phyloP scores from a whole-genome alignment of 2,888 invertebrate species.

The Tipula helvola region DNA sequence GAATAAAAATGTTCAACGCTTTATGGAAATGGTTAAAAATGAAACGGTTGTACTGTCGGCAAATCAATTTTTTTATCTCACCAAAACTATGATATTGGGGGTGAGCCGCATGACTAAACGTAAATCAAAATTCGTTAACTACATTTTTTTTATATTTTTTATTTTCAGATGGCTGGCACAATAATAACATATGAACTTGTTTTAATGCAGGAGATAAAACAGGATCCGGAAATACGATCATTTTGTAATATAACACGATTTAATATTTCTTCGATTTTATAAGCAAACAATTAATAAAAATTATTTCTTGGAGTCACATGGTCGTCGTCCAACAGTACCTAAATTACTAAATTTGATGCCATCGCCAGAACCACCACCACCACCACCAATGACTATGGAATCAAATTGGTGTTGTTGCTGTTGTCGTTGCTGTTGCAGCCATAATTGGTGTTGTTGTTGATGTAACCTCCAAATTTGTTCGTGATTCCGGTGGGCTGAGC shows the following conservation, averaged over 20 bases:
- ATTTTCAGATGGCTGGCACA: constrained; percentile 43
- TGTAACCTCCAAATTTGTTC: not conserved
- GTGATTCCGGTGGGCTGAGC: not conserved
- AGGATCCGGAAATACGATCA: not conserved
- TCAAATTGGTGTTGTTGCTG: not conserved
- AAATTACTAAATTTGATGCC: not conserved
- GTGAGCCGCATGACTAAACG: constrained; percentile 29
- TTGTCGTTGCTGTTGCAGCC: not conserved
- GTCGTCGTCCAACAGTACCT: not conserved
- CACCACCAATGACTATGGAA: not conserved
- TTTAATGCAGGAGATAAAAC: constrained; percentile 45
- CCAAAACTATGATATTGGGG: constrained; percentile 44
- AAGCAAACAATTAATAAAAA: not conserved
- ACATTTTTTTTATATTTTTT: not conserved
- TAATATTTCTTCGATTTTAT: not conserved
- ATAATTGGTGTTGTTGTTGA: not conserved
- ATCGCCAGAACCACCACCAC: not conserved
- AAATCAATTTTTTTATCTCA: constrained; percentile 45
- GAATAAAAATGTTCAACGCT: constrained; percentile 40
- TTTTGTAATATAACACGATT: constrained; percentile 5
- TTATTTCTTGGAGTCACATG: not conserved
- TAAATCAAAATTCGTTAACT: not conserved
- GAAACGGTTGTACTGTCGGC: constrained; percentile 46
- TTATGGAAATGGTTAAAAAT: constrained; percentile 44
- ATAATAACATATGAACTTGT: constrained; percentile 55